Evolutionary conservation across 2,113 vertebrate genomes (phyloP), one percentile per base, ranked within the genome.

Genomic region (Aspidoscelis tigris): DNA sequence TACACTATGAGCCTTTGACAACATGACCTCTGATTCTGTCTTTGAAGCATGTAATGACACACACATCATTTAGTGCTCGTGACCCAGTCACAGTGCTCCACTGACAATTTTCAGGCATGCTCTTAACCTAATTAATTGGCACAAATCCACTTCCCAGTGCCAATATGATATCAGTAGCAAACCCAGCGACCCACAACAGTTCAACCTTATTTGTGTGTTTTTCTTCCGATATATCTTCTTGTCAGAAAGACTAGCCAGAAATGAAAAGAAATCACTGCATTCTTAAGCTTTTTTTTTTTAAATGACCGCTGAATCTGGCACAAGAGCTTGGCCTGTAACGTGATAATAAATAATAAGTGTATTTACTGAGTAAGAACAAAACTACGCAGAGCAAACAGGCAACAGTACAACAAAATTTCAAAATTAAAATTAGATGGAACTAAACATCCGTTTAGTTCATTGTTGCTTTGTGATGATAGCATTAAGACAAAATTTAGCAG

Each of bases 61-160:
- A 86, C 53, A 75, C 33, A 76, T 86, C 88, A 86, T 26, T 86
- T 78, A 44, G 83, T 88, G 87, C 86, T 81, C n/a, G 76, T 64
- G 74, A 86, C 85, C 85, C 92, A 86, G 74, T 85, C 92, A 82
- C 89, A 90, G 91, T 89, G 88, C 82, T 76, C 89, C 89, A 86
- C 80, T 89, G 68, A 91, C 84, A 76, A 94, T 92, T 92, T 86
- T 68, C 84, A 53, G 76, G 92, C 80, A 87, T 77, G 86, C 87
- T 79, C 79, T 92, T 84, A 78, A 65, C 72, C 80, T 91, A 92
- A 94, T 95, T 82, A 93, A 94, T 65, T 88, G 93, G 90, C 92
- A 90, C 2, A 73, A 66, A 68, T 87, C 78, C 75, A 85, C 88
- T 78, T 55, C 81, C 43, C 83, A 26, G 72, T 88, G 83, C 91